Evolutionary conservation across 2,113 vertebrate genomes (phyloP).

Genomic region (Gnathonemus longibarbis): DNA sequence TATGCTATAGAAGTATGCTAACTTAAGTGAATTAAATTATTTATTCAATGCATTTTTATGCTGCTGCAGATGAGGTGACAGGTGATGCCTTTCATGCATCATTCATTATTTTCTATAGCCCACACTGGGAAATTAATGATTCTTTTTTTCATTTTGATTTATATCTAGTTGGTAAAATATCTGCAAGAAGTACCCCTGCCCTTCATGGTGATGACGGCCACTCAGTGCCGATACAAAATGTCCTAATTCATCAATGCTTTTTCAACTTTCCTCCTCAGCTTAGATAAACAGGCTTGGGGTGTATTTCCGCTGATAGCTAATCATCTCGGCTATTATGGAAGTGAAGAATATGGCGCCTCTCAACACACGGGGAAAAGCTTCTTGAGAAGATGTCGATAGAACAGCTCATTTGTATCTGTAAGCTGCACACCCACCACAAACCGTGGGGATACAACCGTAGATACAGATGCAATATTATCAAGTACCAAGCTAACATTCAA

Average conservation of each 20-base stretch:
- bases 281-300: neutral
- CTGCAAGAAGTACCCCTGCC: neutral
- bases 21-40: neutral
- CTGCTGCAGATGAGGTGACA: neutral
- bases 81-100: neutral
- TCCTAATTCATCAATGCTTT: neutral
- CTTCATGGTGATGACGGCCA: neutral
- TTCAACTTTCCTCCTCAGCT: neutral
- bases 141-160: neutral
- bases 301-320: neutral
- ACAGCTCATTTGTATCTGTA: neutral
- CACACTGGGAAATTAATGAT: neutral
- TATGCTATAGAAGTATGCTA: neutral
- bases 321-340: neutral
- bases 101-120: neutral
- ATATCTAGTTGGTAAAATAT: neutral
- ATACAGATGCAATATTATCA: neutral
- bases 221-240: neutral
- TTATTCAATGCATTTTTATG: neutral
- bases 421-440: neutral
- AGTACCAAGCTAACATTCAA: slow-evolving; percentile 12
- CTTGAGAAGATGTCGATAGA: neutral
- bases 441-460: neutral
- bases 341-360: neutral
- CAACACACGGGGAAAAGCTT: neutral